Evolutionary conservation across 2,888 invertebrate genomes (phyloP), one percentile per base, ranked within the genome.

Genomic region (Epistrophe eligans): DNA sequence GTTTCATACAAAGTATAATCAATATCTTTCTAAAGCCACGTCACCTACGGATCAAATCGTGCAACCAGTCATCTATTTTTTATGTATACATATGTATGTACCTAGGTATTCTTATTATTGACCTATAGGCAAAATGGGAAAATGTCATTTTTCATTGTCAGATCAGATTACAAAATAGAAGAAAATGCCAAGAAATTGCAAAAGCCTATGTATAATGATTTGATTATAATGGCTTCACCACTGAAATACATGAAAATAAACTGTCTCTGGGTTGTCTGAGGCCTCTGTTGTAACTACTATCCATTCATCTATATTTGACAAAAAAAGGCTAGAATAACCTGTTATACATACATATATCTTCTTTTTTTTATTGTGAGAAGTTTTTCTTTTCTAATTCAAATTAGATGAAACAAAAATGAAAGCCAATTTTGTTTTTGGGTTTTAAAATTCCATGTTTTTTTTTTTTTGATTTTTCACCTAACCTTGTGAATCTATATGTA

Each of bases 361-460:
- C n/a, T 17, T 28, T 11, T 35, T 17, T 19, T 17, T 38, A 19
- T 55, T 35, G 76, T 52, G 64, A 64, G 77, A 55, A 67, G 85
- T 60, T 72, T 70, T 77, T 73, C 73, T 85, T 85, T 85, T 85
- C 85, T 74, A 85, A 85, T 85, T 85, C 82, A 85, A 85, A 85
- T 85, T 85, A 77, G 85, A 85, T 55, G 70, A 70, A 67, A 70
- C 62, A 82, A 85, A 85, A 85, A 85, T 85, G 85, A 85, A 85
- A 85, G 85, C 82, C 73, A 74, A 82, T 85, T 85, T 73, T 8
- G n/a, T 19, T 66, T 55, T 58, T 43, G 43, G 17, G 50, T 71
- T 52, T 74, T 50, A 43, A 62, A 57, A 71, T 76, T 84, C 71
- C 50, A 45, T 55, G 60, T 70, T 45, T 64, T 43, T 67, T 50